phyloP scores from a whole-genome alignment of 2,113 vertebrate species.

The Microtus ochrogaster region DNA sequence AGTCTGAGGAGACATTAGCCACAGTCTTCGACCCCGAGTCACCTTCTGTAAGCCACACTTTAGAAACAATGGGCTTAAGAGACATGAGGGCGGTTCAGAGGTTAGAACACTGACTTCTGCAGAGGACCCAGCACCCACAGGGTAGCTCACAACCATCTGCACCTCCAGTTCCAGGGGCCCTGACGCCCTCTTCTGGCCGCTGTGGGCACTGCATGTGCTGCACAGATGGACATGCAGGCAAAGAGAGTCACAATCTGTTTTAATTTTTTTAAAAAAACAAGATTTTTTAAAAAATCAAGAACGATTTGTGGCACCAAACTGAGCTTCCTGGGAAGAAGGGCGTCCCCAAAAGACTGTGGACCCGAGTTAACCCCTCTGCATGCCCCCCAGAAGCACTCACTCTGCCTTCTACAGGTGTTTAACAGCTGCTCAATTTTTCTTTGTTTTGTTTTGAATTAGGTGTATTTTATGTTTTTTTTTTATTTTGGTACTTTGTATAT shows the following conservation, averaged over 20 bases:
- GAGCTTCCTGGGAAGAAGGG: background rate
- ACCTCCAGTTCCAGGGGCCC: background rate
- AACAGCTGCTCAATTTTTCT: background rate
- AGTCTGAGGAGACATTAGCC: background rate
- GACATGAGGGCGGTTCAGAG: too few species aligned
- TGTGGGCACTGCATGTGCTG: background rate
- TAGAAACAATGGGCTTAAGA: background rate
- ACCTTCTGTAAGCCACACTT: background rate
- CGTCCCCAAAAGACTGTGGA: background rate
- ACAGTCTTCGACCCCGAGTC: too few species aligned
- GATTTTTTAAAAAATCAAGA: background rate
- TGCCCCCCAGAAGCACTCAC: background rate
- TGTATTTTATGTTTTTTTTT: background rate
- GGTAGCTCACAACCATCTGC: background rate
- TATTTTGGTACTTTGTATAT: background rate
- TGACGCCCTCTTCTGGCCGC: background rate
- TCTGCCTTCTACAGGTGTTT: background rate
- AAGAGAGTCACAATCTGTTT: background rate
- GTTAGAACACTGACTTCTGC: background rate
- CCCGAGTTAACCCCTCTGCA: background rate
- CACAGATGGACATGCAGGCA: background rate
- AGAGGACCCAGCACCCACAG: background rate
- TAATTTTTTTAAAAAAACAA: background rate
- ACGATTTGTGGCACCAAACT: background rate
- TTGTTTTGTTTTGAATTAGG: constrained; percentile 11